These are phyloP conservation scores for Pterocles burchelli DNA, from an alignment of 2,113 vertebrate species.

Conservation along the genomic window DNA sequence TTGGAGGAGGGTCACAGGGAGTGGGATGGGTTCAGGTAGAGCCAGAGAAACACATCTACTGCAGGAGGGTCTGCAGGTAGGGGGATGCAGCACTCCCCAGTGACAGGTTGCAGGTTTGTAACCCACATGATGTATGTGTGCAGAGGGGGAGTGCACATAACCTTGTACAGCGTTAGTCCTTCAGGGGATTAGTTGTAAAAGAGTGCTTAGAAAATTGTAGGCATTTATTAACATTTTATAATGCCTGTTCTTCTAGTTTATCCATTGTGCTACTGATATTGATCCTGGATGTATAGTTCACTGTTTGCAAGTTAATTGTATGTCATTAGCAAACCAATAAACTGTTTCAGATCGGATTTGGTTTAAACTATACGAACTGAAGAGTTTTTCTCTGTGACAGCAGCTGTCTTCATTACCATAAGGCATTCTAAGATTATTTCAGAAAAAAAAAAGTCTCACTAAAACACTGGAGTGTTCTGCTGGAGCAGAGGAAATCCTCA, in stretches of 20 bases:
- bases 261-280: background rate
- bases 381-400: background rate
- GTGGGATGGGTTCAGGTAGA: accelerated
- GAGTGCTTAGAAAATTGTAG: background rate
- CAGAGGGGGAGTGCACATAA: background rate
- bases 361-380: background rate
- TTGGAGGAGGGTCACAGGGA: background rate
- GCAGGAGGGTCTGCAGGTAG: background rate
- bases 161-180: background rate
- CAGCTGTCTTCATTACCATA: background rate
- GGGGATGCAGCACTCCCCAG: accelerated
- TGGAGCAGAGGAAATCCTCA: background rate
- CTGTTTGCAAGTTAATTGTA: background rate
- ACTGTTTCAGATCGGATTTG: background rate
- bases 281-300: background rate
- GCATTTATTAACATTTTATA: background rate
- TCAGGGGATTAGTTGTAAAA: background rate
- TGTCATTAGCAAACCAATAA: background rate
- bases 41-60: background rate
- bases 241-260: background rate
- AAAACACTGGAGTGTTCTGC: background rate
- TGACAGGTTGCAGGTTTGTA: accelerated
- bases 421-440: background rate
- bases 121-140: accelerated
- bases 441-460: background rate